Percentiles rank a stretch among this genome's conserved stretches.
Evolutionary conservation across 2,797 vertebrate species (phyloP).

Genomic region (Platyrinchus mystaceus): DNA sequence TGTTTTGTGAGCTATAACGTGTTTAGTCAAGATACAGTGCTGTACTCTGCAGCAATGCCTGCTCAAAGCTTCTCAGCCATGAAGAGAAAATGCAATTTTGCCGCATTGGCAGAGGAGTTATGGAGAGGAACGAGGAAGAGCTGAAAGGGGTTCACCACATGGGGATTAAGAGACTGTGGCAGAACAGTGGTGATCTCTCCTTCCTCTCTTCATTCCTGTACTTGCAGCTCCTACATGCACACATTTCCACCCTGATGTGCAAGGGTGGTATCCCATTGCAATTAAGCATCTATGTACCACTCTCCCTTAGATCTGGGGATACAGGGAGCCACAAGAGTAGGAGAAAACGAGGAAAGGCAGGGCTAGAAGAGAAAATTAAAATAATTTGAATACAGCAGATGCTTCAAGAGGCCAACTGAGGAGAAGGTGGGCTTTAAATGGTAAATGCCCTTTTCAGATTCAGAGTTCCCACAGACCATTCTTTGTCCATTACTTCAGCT

Average conservation of each 20-base stretch:
- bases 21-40: constrained; percentile 5
- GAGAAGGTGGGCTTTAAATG: not conserved
- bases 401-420: not conserved
- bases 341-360: not conserved
- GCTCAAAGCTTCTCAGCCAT: constrained; percentile 19
- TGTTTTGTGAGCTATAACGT: constrained; percentile 22
- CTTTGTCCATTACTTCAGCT: not conserved
- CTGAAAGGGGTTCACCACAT: not conserved
- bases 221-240: not conserved
- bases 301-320: not conserved
- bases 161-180: not conserved
- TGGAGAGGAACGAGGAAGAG: not conserved
- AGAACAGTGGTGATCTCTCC: not conserved
- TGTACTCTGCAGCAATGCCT: not conserved
- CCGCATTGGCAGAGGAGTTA: not conserved
- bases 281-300: not conserved
- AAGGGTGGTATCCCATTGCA: not conserved
- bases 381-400: not conserved
- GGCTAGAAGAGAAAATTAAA: not conserved
- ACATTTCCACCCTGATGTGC: not conserved
- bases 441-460: not conserved
- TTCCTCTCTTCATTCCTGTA: not conserved
- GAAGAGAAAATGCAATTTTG: not conserved
- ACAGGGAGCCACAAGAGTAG: not conserved
- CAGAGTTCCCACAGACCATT: not conserved